Base-by-base conservation (phyloP, 2,113 vertebrate genomes). In the Odocoileus hemionus region DNA sequence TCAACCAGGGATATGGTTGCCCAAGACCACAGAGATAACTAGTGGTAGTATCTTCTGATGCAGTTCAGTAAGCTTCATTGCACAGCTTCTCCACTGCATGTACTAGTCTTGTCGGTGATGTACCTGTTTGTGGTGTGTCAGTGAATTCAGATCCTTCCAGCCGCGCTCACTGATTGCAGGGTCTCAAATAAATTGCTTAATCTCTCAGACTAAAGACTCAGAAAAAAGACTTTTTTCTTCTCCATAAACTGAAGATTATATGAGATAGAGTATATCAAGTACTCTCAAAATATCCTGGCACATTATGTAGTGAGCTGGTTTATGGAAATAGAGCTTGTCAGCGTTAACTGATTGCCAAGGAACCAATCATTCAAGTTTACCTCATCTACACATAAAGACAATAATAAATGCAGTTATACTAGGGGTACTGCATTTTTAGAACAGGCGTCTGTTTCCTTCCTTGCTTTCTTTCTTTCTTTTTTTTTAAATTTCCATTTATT, bases 231-330 rank as follows among this genome's bases (percentile, higher is more conserved):
- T 78, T 89, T 86, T 86, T 95, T 92, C 76, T 95, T 83, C 6
- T 84, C 55, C 70, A 7, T 61, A 86, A 96, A 89, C 85, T 93
- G 52, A 89, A 39, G 45, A 78, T 83, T 91, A 54, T 15, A 5
- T 55, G 45, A 87, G 60, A 88, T 89, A 43, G 88, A 78, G 74
- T 94, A 33, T 76, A 33, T 96, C 85, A 94, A 97, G 45, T 84
- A 57, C 47, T 96, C 36, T 95, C 21, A 83, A 85, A 96, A 86
- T 79, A 92, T 82, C 15, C 15, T 74, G 83, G 36, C 25, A 36
- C 95, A 87, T 78, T 96, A 96, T 96, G 33, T 88, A 54, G 39
- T 94, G 82, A 91, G 58, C 58, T 93, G 57, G 16, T 93, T 95
- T 74, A 61, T 58, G 52, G 61, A 60, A 94, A 50, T 94, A 23